phyloP scores from a whole-genome alignment of 2,797 vertebrate genomes.

The Mastacembelus armatus region DNA sequence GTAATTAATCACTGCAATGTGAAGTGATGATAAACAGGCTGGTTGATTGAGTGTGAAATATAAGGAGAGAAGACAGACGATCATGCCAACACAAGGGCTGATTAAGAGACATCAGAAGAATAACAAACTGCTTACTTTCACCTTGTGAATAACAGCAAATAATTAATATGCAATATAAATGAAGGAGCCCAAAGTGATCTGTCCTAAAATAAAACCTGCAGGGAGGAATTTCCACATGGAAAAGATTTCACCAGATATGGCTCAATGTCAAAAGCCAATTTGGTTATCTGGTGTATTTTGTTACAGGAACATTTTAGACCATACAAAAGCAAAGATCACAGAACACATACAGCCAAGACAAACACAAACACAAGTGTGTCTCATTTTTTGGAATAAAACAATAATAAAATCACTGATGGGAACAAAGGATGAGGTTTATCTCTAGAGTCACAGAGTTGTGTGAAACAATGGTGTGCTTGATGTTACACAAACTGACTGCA shows the following conservation, averaged over 20 bases:
- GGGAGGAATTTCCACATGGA: neutral
- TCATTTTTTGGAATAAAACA: conserved; percentile 45
- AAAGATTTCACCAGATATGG: neutral
- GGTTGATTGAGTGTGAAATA: conserved; percentile 48
- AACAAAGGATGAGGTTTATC: conserved; percentile 71
- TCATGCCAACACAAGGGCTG: neutral
- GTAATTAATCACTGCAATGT: conserved; percentile 67
- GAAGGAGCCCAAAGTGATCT: neutral
- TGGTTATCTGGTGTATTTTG: conserved; percentile 15
- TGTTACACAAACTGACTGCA: conserved; percentile 71
- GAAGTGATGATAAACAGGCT: conserved; percentile 53
- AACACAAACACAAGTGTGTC: conserved; percentile 49
- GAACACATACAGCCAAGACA: conserved; percentile 22
- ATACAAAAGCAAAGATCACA: conserved; percentile 29
- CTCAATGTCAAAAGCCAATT: conserved; percentile 2
- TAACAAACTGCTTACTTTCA: conserved; percentile 6
- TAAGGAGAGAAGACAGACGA: conserved; percentile 22
- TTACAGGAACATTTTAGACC: conserved; percentile 18
- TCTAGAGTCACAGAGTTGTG: conserved; percentile 71
- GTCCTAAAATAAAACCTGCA: conserved; percentile 10
- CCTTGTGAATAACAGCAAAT: neutral
- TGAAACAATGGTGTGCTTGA: conserved; percentile 80
- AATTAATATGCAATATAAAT: neutral
- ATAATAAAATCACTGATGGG: conserved; percentile 43
- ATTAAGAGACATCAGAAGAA: conserved; percentile 1